These are phyloP conservation scores for Eonycteris spelaea DNA, from an alignment of 2,113 vertebrate genomes.

Conservation along the genomic window DNA sequence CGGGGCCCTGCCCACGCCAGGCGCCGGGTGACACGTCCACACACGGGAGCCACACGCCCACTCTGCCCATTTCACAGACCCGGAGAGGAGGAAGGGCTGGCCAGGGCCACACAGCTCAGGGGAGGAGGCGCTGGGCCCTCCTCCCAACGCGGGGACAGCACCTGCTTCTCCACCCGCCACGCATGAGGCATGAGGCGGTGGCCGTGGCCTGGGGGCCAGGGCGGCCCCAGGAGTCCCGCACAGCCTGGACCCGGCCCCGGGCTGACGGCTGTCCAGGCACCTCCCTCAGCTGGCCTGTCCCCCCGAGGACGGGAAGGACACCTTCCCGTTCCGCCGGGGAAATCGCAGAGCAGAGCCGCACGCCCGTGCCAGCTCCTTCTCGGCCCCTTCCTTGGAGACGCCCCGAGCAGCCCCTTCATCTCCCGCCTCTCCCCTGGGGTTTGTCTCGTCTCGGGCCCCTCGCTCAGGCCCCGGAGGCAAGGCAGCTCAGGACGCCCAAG, in stretches of 20 bases:
- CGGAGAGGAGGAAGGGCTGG: not conserved
- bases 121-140: rapidly evolving
- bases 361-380: not conserved
- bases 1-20: not conserved
- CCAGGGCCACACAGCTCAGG: not conserved
- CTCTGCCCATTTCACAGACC: not conserved
- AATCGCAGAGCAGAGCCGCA: too few species aligned
- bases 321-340: too few species aligned
- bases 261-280: not conserved
- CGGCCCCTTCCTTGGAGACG: not conserved
- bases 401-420: rapidly evolving
- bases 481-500: too few species aligned
- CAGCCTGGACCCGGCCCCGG: not conserved
- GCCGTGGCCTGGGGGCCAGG: not conserved
- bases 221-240: not conserved
- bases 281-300: rapidly evolving
- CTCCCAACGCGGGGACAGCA: too few species aligned
- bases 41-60: rapidly evolving
- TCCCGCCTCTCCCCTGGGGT: rapidly evolving
- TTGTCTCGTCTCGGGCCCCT: not conserved
- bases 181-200: rapidly evolving
- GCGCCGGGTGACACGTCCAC: rapidly evolving
- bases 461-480: not conserved
- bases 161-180: not conserved
- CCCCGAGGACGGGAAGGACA: too few species aligned